phyloP scores from a whole-genome alignment of 2,888 invertebrate genomes.

The Agriopis marginaria region DNA sequence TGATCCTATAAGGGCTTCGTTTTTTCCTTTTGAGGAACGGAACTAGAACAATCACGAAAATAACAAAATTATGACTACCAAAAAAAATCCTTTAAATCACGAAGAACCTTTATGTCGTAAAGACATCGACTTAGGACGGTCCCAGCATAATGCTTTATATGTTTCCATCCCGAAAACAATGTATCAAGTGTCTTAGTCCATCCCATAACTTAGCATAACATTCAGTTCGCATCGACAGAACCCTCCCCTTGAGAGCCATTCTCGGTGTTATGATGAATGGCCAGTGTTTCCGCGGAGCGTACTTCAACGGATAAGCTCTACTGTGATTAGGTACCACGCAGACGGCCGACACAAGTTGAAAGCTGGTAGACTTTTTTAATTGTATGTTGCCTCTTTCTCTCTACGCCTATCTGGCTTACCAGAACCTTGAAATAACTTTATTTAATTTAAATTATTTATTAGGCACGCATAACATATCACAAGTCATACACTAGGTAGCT shows the following conservation, averaged over 20 bases:
- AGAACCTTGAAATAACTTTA: no score
- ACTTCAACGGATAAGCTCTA: conserved; percentile 33
- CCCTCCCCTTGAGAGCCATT: conserved; percentile 33
- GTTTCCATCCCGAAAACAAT: conserved; percentile 25
- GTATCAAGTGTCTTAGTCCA: conserved; percentile 26
- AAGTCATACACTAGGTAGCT: no score
- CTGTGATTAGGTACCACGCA: conserved; percentile 1
- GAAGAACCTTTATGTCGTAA: background rate
- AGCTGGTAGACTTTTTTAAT: background rate
- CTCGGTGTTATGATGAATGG: conserved; percentile 35
- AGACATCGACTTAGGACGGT: conserved; percentile 15
- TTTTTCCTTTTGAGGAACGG: no score
- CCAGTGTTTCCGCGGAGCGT: conserved; percentile 29
- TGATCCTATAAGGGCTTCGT: no score
- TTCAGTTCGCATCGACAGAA: conserved; percentile 32
- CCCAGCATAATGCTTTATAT: conserved; percentile 19
- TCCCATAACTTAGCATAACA: conserved; percentile 32
- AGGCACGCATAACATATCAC: no score
- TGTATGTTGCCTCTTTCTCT: background rate
- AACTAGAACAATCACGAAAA: no score
- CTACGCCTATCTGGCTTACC: no score
- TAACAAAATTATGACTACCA: background rate
- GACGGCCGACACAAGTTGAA: background rate
- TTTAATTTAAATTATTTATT: no score
- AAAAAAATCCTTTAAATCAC: background rate